Conservation (phyloP, 2,797 vertebrate genomes). For the Pteronotus mesoamericanus region DNA sequence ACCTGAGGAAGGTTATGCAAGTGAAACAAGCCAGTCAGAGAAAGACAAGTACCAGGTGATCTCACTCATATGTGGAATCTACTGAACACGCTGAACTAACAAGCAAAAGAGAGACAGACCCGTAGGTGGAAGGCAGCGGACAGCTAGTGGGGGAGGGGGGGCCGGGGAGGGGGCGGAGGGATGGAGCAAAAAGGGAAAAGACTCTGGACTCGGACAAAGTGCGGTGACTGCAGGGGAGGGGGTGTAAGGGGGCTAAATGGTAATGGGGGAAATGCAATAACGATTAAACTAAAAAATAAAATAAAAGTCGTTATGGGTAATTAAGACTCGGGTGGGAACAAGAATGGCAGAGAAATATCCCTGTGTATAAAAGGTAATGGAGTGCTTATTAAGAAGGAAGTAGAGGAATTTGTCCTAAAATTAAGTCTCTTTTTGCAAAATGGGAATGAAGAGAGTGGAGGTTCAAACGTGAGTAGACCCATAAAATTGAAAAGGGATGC, state of each 20-base stretch:
- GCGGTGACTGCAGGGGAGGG: not conserved
- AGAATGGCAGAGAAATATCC: not conserved
- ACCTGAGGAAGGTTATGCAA: too few species aligned
- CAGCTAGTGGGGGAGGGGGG: too few species aligned
- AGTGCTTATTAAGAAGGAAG: not conserved
- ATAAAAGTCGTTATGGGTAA: not conserved
- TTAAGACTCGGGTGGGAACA: not conserved
- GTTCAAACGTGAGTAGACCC: not conserved
- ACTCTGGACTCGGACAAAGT: too few species aligned
- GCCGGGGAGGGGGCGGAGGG: too few species aligned
- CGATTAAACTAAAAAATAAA: not conserved
- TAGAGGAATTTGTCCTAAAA: not conserved
- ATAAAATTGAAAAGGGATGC: not conserved
- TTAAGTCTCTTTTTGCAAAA: not conserved
- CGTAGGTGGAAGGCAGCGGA: too few species aligned
- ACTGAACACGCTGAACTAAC: too few species aligned
- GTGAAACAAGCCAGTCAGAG: too few species aligned
- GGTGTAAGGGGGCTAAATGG: not conserved
- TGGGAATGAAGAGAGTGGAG: not conserved
- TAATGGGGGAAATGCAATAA: not conserved
- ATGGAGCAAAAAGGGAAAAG: too few species aligned
- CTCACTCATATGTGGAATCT: too few species aligned
- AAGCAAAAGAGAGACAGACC: too few species aligned
- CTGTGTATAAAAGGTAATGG: not conserved
- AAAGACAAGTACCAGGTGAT: too few species aligned